phyloP scores from a whole-genome alignment of 2,797 vertebrate species.

The Mormyrus proboscirostris region DNA sequence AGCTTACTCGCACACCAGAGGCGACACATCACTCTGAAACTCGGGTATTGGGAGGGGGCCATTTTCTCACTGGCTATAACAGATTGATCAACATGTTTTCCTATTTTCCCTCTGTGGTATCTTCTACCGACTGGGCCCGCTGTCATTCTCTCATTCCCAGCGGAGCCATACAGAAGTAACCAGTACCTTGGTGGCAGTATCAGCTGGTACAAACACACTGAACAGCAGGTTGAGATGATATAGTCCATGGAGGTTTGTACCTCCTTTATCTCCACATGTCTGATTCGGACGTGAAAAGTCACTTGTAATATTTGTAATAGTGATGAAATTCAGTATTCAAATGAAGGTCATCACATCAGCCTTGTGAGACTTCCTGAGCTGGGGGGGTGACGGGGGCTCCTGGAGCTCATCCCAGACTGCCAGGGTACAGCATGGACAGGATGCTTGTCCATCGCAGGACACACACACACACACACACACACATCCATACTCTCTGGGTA shows the following conservation, averaged over 20 bases:
- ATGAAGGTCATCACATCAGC: neutral
- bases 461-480: neutral
- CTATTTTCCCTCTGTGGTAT: neutral
- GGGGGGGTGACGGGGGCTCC: neutral
- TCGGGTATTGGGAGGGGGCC: neutral
- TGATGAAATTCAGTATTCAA: neutral
- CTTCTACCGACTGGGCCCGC: neutral
- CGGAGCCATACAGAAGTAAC: neutral
- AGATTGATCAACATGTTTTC: conserved; percentile 4
- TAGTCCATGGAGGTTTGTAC: neutral
- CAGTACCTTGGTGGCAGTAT: neutral
- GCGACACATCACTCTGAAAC: neutral
- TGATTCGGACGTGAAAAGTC: neutral
- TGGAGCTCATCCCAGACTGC: neutral
- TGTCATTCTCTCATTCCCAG: neutral
- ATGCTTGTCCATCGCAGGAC: neutral
- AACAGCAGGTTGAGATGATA: neutral
- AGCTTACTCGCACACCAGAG: conserved; percentile 6
- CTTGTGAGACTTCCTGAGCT: neutral
- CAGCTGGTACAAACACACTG: neutral
- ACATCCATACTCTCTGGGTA: neutral
- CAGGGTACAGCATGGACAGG: neutral
- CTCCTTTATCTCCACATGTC: neutral
- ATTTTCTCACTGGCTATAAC: neutral
- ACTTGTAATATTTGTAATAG: neutral